Base-by-base conservation (phyloP, 2,888 invertebrate species). In the Malachius bipustulatus region DNA sequence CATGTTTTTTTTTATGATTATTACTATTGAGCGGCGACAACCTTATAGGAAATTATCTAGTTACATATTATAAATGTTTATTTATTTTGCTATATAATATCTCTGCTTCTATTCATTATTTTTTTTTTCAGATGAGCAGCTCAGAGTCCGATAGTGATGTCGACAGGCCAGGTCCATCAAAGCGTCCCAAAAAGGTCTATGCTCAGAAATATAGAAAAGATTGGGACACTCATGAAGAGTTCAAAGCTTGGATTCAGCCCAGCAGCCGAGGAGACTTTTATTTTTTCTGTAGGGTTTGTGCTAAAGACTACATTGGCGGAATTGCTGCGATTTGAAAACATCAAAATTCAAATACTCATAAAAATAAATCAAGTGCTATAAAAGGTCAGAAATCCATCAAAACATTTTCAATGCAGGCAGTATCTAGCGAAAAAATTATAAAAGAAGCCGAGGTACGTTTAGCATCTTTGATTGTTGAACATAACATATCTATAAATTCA, bases 401-500 rank as follows among this genome's bases (percentile, higher is more conserved):
- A 19, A 19, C 24, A 19, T 19, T 19, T 19, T 6, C 24, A 19
- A 19, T n/a, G 24, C 24, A 19, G 24, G 24, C 24, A 19, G n/a
- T 19, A 6, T 19, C 24, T 19, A 19, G n/a, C n/a, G 24, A 19
- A 8, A 37, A 16, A 19, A 27, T 3, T 10, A 27, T 29, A n/a
- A 34, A 39, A 39, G 15, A 39, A 26, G 37, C 36, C 26, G 40
- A 43, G 30, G 37, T 39, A 4, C 29, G 34, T 33, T 34, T 43
- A 9, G 26, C 36, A 8, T 16, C 36, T 14, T 44, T 43, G 32
- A 33, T 47, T 6, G 33, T 36, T 8, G 39, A 47, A 15, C 45
- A 46, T 28, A 44, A 45, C 34, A 12, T 46, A 30, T 15, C 41
- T n/a, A 37, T 44, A 16, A 38, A 35, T 27, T 14, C 38, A 4